phyloP scores from a whole-genome alignment of 1,140 invertebrate species.

The Plodia interpunctella region DNA sequence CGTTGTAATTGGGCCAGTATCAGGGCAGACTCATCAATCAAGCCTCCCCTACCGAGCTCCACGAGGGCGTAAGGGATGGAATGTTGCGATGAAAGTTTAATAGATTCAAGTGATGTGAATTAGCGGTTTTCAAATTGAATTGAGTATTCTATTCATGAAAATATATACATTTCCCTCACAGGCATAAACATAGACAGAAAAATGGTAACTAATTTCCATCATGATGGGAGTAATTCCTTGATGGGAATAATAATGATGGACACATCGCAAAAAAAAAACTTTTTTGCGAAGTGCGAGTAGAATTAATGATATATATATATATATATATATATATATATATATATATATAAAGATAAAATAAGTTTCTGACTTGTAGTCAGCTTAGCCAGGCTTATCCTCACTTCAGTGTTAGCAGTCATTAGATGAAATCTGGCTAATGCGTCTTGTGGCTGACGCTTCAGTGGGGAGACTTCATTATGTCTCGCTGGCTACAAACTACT shows the following conservation, averaged over 20 bases:
- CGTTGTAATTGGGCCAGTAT: conserved; percentile 60
- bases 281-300: too few relatives aligned
- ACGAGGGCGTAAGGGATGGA: neutral
- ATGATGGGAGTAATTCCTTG: too few relatives aligned
- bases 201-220: too few relatives aligned
- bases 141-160: too few relatives aligned
- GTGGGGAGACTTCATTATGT: neutral
- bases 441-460: conserved; percentile 14
- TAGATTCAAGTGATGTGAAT: too few relatives aligned
- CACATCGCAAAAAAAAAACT: too few relatives aligned
- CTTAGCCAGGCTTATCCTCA: conserved; percentile 38
- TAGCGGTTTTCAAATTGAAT: too few relatives aligned
- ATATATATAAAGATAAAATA: neutral
- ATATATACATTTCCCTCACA: too few relatives aligned
- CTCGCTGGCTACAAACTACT: neutral
- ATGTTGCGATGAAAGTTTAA: neutral
- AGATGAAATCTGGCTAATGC: conserved; percentile 51
- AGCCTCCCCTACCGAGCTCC: conserved; percentile 24
- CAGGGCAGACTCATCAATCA: conserved; percentile 64
- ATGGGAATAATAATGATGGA: too few relatives aligned
- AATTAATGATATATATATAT: too few relatives aligned
- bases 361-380: neutral
- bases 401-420: conserved; percentile 50
- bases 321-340: too few relatives aligned
- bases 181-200: too few relatives aligned